Conservation (phyloP, 2,113 vertebrate species). For the Steatornis caripensis region DNA sequence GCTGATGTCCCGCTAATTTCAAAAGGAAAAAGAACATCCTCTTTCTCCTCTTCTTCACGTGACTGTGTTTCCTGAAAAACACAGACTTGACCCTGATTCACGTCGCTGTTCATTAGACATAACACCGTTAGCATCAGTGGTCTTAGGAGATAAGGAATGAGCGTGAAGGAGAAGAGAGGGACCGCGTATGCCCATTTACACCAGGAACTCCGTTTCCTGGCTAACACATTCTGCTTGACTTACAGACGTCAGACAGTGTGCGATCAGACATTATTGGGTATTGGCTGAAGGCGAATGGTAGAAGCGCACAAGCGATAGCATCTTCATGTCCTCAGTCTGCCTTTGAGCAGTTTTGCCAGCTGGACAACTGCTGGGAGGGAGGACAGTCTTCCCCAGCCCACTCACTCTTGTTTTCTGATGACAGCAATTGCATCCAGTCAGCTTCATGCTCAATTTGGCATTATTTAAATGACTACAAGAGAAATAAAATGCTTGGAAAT, state of each 20-base stretch:
- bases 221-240: background rate
- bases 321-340: background rate
- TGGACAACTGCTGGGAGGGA: background rate
- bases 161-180: background rate
- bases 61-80: background rate
- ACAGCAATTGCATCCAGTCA: background rate
- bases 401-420: background rate
- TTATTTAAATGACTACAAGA: slow-evolving; percentile 25
- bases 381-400: background rate
- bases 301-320: background rate
- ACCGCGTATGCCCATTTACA: background rate
- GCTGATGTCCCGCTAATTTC: background rate
- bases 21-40: background rate
- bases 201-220: background rate
- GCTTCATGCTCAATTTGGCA: slow-evolving; percentile 49
- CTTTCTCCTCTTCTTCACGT: background rate
- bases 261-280: background rate
- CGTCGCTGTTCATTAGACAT: background rate
- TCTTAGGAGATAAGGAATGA: background rate
- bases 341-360: background rate
- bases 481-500: slow-evolving; percentile 24
- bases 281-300: background rate
- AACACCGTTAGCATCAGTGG: accelerated
- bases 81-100: background rate
- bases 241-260: background rate